Conservation (phyloP, 2,113 vertebrate genomes). For the Rostratula benghalensis region DNA sequence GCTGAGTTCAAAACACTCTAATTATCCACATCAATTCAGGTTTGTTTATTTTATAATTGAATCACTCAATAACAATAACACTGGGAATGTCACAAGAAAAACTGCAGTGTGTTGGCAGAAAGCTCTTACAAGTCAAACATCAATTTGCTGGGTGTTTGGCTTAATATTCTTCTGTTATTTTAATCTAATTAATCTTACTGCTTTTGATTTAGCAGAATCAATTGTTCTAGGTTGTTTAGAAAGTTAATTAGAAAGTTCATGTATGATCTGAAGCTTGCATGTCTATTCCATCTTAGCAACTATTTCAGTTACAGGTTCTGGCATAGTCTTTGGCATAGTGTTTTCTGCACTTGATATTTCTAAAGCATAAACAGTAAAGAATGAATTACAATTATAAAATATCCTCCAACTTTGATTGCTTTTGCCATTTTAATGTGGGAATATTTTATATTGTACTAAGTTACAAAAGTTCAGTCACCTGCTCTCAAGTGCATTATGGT, state of each 20-base stretch:
- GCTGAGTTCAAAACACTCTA: slow-evolving; percentile 13
- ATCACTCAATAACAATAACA: slow-evolving; percentile 31
- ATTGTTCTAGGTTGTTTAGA: slow-evolving; percentile 25
- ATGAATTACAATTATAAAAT: slow-evolving; percentile 34
- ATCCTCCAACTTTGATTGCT: slow-evolving; percentile 36
- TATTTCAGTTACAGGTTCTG: slow-evolving; percentile 26
- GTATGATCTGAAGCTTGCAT: neutral
- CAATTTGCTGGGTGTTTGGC: slow-evolving; percentile 17
- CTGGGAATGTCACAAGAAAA: slow-evolving; percentile 29
- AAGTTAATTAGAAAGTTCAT: slow-evolving; percentile 30
- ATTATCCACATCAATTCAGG: slow-evolving; percentile 48
- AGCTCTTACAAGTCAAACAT: slow-evolving; percentile 41
- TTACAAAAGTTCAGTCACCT: slow-evolving; percentile 3
- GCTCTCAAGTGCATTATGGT: slow-evolving; percentile 31
- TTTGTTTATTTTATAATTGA: slow-evolving; percentile 50
- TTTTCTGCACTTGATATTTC: slow-evolving; percentile 43
- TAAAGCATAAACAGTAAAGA: slow-evolving; percentile 39
- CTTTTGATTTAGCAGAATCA: slow-evolving; percentile 25
- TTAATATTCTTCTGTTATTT: slow-evolving; percentile 44
- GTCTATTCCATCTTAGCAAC: neutral
- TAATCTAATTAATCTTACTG: slow-evolving; percentile 51
- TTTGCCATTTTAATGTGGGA: slow-evolving; percentile 17
- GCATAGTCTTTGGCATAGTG: neutral
- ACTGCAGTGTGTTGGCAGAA: neutral
- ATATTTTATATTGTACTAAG: slow-evolving; percentile 19